Evolutionary conservation across 2,888 invertebrate genomes (phyloP), one percentile per base, ranked within the genome.

Genomic region (Agrotis exclamationis): DNA sequence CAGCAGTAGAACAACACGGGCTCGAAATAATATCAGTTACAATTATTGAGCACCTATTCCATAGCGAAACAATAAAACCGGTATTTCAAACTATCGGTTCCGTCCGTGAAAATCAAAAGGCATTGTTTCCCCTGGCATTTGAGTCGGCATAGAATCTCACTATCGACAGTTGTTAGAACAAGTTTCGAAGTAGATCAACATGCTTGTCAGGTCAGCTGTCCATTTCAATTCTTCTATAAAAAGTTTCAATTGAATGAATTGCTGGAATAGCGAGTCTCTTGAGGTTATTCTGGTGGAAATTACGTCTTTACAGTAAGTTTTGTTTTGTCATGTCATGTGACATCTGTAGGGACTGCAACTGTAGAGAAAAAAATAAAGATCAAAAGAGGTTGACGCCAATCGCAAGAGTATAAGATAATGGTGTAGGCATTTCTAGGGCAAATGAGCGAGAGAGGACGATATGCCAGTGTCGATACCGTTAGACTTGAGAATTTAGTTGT

Each of bases 131-230:
- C 45, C 18, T 72, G 65, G 11, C 65, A 72, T 72, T 57, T 60
- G 28, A 71, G 47, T 65, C 28, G 33, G 13, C 28, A 51, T 22
- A 72, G 72, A 60, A 57, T 65, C 6, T 51, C 56, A 28, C 14
- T 77, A 76, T 76, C 56, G 64, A 6, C 28, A 47, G 44, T 45
- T 68, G 76, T 64, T 51, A 48, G 24, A 64, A 64, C 74, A 65
- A 78, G 69, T 78, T 77, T 13, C 50, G 14, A 78, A 79, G 64
- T 79, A 74, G 74, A 63, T 65, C 76, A 51, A 74, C 77, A 73
- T 59, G 33, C 24, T 64, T 69, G 69, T 69, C 69, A 79, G 62
- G 66, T 67, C 73, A 62, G 56, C 74, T 79, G 77, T 79, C 69
- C 48, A 74, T 77, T 69, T 74, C 74, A 74, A 58, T 79, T 63